A percentile compares a stretch with the other conserved stretches of the same genome.
phyloP scores from a whole-genome alignment of 2,888 invertebrate genomes.

The Gastrophysa polygoni region DNA sequence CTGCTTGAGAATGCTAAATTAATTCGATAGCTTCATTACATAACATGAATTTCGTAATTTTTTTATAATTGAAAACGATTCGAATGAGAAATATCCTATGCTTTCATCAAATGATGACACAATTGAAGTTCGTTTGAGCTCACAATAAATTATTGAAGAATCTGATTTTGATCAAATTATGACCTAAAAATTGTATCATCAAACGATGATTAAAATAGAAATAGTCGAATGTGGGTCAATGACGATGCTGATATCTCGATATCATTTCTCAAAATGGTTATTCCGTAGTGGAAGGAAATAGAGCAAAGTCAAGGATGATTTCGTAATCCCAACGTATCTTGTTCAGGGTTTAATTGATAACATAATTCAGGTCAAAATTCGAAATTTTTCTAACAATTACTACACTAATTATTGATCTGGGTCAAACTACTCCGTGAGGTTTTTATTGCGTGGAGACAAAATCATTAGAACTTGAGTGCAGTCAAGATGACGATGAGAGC shows the following conservation, averaged over 20 bases:
- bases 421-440: neutral
- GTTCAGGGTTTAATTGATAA: slow-evolving; percentile 31
- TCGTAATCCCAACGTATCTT: neutral
- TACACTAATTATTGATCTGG: slow-evolving; percentile 7
- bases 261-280: slow-evolving; percentile 5
- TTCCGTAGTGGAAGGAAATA: neutral
- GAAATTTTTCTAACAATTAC: neutral
- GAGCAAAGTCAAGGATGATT: slow-evolving; percentile 15
- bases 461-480: neutral
- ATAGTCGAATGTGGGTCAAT: slow-evolving; percentile 25
- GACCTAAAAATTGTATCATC: neutral
- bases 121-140: no score
- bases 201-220: neutral
- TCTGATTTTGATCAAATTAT: neutral
- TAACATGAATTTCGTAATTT: no score
- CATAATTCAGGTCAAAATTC: slow-evolving; percentile 23
- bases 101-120: no score
- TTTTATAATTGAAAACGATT: no score
- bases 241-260: slow-evolving; percentile 9
- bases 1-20: no score
- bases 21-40: no score
- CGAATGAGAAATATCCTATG: no score
- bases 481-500: neutral
- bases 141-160: no score
- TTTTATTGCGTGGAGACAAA: neutral